A percentile compares a stretch with the other conserved stretches of the same genome.
These are phyloP conservation scores for Istiophorus platypterus DNA, from an alignment of 2,113 vertebrate species.

Conservation along the genomic window DNA sequence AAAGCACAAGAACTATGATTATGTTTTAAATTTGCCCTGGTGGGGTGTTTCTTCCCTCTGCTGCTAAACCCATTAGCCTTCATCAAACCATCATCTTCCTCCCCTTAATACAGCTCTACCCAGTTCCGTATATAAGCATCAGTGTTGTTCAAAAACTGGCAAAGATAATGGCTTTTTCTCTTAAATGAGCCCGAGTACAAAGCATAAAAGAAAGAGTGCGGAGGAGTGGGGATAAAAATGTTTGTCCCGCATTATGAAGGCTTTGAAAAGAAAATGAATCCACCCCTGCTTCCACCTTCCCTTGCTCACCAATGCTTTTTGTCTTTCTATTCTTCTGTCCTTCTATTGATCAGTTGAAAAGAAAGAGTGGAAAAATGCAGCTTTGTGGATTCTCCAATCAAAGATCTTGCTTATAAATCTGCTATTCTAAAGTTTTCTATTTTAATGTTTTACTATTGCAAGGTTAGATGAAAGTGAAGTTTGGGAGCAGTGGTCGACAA, in stretches of 20 bases:
- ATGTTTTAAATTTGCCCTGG: constrained; percentile 31
- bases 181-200: constrained; percentile 50
- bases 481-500: constrained; percentile 34
- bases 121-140: constrained; percentile 6
- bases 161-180: constrained; percentile 55
- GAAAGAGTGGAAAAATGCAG: constrained; percentile 11
- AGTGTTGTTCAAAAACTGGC: constrained; percentile 25
- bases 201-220: constrained; percentile 37
- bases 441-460: neutral
- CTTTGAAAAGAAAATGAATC: constrained; percentile 49
- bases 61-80: constrained; percentile 65
- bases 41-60: constrained; percentile 19
- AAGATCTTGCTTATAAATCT: constrained; percentile 12
- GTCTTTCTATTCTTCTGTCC: constrained; percentile 31
- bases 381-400: constrained; percentile 33
- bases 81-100: constrained; percentile 61
- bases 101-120: constrained; percentile 52
- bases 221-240: constrained; percentile 51
- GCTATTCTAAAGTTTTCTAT: neutral
- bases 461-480: constrained; percentile 42
- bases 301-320: constrained; percentile 8
- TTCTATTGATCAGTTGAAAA: constrained; percentile 36
- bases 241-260: constrained; percentile 46
- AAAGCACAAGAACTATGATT: constrained; percentile 37
- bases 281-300: constrained; percentile 33